phyloP scores from a whole-genome alignment of 2,797 vertebrate genomes.

The Sebastes itinus region DNA sequence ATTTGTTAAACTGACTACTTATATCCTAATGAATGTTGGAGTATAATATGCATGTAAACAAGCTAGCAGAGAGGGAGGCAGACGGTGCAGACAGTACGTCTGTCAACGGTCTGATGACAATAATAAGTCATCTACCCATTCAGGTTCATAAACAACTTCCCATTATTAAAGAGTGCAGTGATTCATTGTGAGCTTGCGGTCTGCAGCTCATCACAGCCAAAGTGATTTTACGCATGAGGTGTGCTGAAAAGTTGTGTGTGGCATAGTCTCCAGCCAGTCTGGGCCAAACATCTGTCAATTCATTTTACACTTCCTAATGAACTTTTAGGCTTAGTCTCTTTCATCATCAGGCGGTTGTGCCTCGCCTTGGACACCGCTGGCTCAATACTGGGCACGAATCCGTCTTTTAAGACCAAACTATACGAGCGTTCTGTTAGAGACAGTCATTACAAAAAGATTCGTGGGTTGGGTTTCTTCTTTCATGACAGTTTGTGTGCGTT shows the following conservation, averaged over 20 bases:
- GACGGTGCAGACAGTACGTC: conserved; percentile 20
- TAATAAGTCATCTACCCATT: conserved; percentile 35
- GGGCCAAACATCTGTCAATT: conserved; percentile 72
- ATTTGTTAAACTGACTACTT: not conserved
- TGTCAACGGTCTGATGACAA: conserved; percentile 35
- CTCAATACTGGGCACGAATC: not conserved
- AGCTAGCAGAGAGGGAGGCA: not conserved
- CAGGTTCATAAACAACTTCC: conserved; percentile 49
- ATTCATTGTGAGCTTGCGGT: conserved; percentile 64
- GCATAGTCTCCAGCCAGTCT: conserved; percentile 29
- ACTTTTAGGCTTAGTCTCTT: conserved; percentile 25
- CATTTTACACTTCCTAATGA: conserved; percentile 70
- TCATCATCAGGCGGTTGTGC: conserved; percentile 3
- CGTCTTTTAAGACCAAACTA: not conserved
- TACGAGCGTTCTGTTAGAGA: not conserved
- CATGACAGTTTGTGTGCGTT: not conserved
- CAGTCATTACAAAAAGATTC: not conserved
- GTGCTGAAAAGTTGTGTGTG: conserved; percentile 39
- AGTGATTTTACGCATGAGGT: conserved; percentile 35
- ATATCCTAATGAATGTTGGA: not conserved
- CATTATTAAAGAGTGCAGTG: conserved; percentile 43
- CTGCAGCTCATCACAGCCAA: conserved; percentile 30
- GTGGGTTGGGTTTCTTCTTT: not conserved
- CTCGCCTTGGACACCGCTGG: not conserved
- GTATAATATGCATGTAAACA: not conserved